Evolutionary conservation across 1,140 invertebrate species (phyloP).

Genomic region (Diachasma alloeum): DNA sequence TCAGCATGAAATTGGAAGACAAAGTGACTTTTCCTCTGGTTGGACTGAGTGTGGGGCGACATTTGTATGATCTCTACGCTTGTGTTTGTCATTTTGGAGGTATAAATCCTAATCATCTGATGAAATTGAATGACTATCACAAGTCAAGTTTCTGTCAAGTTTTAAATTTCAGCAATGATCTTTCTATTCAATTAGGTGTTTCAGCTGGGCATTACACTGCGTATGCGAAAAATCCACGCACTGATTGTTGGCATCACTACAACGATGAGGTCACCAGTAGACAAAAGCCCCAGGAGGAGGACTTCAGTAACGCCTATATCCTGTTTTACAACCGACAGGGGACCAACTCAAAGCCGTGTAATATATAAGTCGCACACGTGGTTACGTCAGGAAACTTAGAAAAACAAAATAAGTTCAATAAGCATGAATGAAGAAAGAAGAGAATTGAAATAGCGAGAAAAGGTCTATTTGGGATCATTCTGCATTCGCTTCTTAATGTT

Average conservation of each 20-base stretch:
- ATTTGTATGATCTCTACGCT: constrained; percentile 73
- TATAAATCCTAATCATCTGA: constrained; percentile 46
- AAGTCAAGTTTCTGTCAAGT: too few species aligned
- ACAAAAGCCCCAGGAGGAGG: constrained; percentile 70
- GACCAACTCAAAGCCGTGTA: constrained; percentile 61
- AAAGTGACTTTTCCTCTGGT: constrained; percentile 74
- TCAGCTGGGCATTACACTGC: constrained; percentile 77
- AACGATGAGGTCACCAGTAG: constrained; percentile 73
- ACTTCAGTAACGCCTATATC: constrained; percentile 75
- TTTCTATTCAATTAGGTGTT: constrained; percentile 64
- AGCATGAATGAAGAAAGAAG: too few species aligned
- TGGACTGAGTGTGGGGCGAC: constrained; percentile 64
- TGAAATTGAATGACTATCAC: too few species aligned
- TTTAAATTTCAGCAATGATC: not conserved
- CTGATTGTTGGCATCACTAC: constrained; percentile 74
- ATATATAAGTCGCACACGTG: constrained; percentile 48
- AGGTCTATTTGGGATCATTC: not conserved
- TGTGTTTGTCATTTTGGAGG: constrained; percentile 79
- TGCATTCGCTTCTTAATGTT: too few species aligned
- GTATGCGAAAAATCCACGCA: constrained; percentile 72
- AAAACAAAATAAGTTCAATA: too few species aligned
- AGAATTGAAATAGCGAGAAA: constrained; percentile 30
- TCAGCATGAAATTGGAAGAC: constrained; percentile 75
- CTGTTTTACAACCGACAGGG: constrained; percentile 75
- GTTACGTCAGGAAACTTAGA: not conserved